Conservation (phyloP, 2,113 vertebrate species). For the Megatriorchis doriae region DNA sequence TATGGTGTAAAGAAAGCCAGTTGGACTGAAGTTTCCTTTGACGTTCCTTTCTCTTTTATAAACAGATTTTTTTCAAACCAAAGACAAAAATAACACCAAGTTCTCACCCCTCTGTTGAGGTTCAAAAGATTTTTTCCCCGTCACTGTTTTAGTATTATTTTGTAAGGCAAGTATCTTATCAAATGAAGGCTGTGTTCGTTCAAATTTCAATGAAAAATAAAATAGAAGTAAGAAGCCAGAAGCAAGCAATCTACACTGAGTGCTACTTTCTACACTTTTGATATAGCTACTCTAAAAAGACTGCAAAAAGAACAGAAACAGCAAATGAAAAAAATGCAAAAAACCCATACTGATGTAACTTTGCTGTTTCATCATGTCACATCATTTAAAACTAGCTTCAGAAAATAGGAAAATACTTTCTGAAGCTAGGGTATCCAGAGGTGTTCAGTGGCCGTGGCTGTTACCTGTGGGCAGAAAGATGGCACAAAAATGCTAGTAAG, state of each 20-base stretch:
- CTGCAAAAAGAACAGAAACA: neutral
- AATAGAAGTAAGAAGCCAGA: neutral
- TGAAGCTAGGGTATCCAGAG: neutral
- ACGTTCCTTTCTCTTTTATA: neutral
- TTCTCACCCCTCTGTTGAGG: constrained; percentile 4
- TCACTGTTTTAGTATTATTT: neutral
- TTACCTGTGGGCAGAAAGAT: neutral
- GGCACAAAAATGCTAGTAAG: neutral
- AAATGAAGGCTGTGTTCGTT: neutral
- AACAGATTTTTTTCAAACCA: neutral
- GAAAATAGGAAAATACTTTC: neutral
- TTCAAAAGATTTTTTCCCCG: neutral
- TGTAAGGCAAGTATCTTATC: neutral
- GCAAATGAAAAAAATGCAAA: neutral
- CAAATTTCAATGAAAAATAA: neutral
- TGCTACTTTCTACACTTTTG: neutral
- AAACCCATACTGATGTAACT: neutral
- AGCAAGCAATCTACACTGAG: neutral
- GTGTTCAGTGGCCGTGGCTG: accelerated
- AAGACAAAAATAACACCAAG: neutral
- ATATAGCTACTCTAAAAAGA: neutral
- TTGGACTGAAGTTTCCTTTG: constrained; percentile 1
- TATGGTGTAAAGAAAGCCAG: neutral
- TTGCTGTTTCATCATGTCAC: neutral
- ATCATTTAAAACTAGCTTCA: neutral